A percentile compares a stretch with the other conserved stretches of the same genome.
These are phyloP conservation scores for Sebastes glaucus DNA, from an alignment of 2,797 vertebrate genomes.

Conservation along the genomic window DNA sequence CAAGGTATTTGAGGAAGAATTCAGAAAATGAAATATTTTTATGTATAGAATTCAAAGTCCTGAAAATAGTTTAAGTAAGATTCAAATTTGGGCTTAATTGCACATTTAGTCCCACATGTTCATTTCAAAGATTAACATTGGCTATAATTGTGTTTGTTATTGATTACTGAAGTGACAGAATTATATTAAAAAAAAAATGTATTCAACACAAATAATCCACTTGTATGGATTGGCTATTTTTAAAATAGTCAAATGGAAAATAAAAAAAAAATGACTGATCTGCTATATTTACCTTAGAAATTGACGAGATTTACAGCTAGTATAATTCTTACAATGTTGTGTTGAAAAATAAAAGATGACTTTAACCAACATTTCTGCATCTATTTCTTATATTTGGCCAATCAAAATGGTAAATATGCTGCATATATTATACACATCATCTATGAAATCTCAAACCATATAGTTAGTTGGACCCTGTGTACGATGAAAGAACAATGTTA, in stretches of 20 bases:
- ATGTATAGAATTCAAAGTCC: too few species aligned
- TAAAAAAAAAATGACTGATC: not conserved
- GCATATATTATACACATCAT: not conserved
- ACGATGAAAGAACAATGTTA: conserved; percentile 7
- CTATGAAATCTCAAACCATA: not conserved
- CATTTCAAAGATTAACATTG: not conserved
- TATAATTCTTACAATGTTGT: not conserved
- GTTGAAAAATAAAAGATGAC: not conserved
- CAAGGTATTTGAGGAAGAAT: not conserved
- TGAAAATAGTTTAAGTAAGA: too few species aligned
- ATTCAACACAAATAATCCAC: not conserved
- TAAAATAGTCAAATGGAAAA: not conserved
- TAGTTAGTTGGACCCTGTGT: not conserved
- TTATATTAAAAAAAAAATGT: not conserved
- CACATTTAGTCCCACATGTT: not conserved
- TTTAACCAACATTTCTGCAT: not conserved
- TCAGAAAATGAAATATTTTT: not conserved
- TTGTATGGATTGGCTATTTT: not conserved
- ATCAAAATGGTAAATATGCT: not conserved
- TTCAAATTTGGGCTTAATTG: not conserved
- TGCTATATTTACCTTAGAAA: not conserved
- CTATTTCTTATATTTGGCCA: not conserved
- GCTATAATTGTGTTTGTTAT: not conserved
- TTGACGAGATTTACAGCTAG: not conserved
- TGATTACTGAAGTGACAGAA: not conserved